Percentiles rank a stretch among this genome's conserved stretches.
Evolutionary conservation across 37 sponge, comb jelly and placozoan species (phyloP).

Genomic region (Spongilla lacustris): DNA sequence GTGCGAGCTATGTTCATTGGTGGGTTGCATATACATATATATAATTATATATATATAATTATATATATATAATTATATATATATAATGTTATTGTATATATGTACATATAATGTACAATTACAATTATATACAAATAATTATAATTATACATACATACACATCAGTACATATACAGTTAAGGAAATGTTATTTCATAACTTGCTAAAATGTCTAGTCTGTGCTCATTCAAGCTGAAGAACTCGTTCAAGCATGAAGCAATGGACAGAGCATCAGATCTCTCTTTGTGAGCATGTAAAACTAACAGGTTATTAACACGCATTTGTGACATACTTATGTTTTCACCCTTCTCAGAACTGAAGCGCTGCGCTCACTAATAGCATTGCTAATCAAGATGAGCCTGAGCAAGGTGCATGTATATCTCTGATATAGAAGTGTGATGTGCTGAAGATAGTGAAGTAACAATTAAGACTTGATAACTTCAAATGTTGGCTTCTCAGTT

Average conservation of each 20-base stretch:
- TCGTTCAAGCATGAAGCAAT: background rate
- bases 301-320: conserved; percentile 53
- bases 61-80: too few species aligned
- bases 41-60: too few species aligned
- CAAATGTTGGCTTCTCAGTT: conserved; percentile 15
- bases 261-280: conserved; percentile 6
- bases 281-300: conserved; percentile 53
- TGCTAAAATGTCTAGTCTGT: conserved; percentile 9
- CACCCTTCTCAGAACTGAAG: conserved; percentile 57
- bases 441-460: conserved; percentile 25
- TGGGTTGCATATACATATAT: too few species aligned
- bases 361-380: conserved; percentile 41
- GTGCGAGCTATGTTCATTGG: background rate
- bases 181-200: background rate
- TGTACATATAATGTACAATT: too few species aligned
- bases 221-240: background rate
- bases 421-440: conserved; percentile 27
- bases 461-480: conserved; percentile 11
- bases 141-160: too few species aligned
- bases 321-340: conserved; percentile 65
- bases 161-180: too few species aligned
- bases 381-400: conserved; percentile 50
- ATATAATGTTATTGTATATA: too few species aligned
- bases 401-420: conserved; percentile 37
- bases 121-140: too few species aligned